Evolutionary conservation across 2,113 vertebrate genomes (phyloP).

Genomic region (Dasypus novemcinctus): DNA sequence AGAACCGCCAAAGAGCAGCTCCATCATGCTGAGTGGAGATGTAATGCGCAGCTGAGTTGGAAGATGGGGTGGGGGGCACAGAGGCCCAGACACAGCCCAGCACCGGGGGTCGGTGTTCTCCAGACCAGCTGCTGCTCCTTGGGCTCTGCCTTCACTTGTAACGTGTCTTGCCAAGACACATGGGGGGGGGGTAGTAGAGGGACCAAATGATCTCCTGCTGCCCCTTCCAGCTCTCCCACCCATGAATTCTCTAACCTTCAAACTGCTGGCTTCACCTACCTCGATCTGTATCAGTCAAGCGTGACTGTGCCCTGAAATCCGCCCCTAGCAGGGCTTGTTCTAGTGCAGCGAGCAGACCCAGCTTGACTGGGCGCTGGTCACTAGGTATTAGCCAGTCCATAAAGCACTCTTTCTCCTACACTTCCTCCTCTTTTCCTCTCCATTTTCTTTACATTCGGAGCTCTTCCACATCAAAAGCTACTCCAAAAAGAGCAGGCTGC

Average conservation of each 20-base stretch:
- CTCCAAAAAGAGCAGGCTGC: neutral
- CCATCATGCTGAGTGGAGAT: neutral
- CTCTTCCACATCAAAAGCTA: neutral
- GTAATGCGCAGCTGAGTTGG: neutral
- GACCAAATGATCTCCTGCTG: neutral
- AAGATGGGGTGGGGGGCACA: accelerated
- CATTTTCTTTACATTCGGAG: neutral
- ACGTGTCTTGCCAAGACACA: neutral
- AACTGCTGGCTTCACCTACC: neutral
- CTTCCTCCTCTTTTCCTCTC: neutral
- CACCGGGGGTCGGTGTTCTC: neutral
- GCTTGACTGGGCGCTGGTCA: accelerated
- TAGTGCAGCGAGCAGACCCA: accelerated
- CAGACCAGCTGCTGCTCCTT: accelerated
- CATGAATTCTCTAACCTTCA: neutral
- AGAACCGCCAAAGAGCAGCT: neutral
- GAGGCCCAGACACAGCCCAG: neutral
- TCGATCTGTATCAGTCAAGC: neutral
- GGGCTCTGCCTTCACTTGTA: neutral
- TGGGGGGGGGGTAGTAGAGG: neutral
- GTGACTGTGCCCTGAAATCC: neutral
- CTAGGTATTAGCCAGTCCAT: neutral
- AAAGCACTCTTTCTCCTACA: accelerated
- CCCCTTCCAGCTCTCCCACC: neutral
- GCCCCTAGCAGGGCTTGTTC: accelerated